Evolutionary conservation across 2,113 vertebrate genomes (phyloP).

Genomic region (Morone saxatilis): DNA sequence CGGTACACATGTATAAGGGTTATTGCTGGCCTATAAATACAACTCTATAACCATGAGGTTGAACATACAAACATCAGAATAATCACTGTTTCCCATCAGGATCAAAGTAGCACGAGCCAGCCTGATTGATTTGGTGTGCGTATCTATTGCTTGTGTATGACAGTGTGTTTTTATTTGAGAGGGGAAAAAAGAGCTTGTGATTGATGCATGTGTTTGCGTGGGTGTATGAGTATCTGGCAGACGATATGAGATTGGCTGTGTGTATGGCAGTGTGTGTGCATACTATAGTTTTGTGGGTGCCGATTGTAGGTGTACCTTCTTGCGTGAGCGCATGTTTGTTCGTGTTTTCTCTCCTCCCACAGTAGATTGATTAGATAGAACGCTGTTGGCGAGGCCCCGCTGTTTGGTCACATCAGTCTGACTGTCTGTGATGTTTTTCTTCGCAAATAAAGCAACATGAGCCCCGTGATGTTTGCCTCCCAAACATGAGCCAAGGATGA

Average conservation of each 20-base stretch:
- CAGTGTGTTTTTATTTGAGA: conserved; percentile 45
- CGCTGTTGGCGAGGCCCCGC: conserved; percentile 50
- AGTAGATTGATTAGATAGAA: conserved; percentile 73
- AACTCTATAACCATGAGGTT: conserved; percentile 46
- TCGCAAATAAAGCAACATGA: conserved; percentile 69
- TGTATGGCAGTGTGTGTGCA: conserved; percentile 9
- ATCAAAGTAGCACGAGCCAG: conserved; percentile 56
- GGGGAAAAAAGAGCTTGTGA: conserved; percentile 47
- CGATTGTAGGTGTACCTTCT: conserved; percentile 22
- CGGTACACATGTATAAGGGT: conserved; percentile 35
- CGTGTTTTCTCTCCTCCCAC: conserved; percentile 58
- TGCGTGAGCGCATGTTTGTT: conserved; percentile 23
- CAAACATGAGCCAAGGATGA: conserved; percentile 66
- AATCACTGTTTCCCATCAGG: conserved; percentile 62
- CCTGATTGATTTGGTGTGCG: conserved; percentile 37
- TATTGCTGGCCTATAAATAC: conserved; percentile 57
- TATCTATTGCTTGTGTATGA: conserved; percentile 38
- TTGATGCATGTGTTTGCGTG: conserved; percentile 70
- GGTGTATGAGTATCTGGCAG: conserved; percentile 65
- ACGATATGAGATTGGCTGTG: conserved; percentile 48
- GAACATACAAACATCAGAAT: conserved; percentile 55
- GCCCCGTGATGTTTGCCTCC: conserved; percentile 59
- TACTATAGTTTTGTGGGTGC: conserved; percentile 29
- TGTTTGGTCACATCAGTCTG: conserved; percentile 65
- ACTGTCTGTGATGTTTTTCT: conserved; percentile 54